Conservation (phyloP, 2,113 vertebrate species). For the Athene noctua region DNA sequence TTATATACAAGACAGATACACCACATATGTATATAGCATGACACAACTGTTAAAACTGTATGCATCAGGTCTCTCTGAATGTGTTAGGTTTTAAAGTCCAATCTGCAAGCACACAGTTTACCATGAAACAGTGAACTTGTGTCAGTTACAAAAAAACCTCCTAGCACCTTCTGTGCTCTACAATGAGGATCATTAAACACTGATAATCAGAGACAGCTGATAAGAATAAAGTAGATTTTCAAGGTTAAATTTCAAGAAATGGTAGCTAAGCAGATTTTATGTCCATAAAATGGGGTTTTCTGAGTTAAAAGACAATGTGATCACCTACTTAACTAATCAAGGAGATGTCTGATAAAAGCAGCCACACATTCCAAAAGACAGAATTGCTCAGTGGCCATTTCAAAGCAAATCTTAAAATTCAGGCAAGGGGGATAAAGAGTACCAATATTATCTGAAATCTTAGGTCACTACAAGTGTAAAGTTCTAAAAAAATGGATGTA, state of each 20-base stretch:
- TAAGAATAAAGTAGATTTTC: background rate
- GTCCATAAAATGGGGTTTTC: background rate
- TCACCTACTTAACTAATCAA: background rate
- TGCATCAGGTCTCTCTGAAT: background rate
- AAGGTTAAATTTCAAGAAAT: background rate
- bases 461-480: fast-evolving
- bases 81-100: background rate
- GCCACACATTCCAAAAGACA: background rate
- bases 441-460: background rate
- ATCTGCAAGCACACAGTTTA: background rate
- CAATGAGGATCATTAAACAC: background rate
- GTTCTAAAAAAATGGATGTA: background rate
- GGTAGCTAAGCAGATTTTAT: background rate
- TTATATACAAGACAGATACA: background rate
- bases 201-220: background rate
- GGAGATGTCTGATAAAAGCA: background rate
- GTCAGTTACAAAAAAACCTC: background rate
- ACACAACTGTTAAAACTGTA: background rate
- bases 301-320: background rate
- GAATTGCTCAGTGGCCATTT: background rate
- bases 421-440: background rate
- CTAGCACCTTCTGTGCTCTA: background rate
- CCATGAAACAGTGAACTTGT: fast-evolving
- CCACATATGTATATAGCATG: fast-evolving
- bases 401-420: background rate